phyloP scores from a whole-genome alignment of 2,888 invertebrate genomes.

The Pammene aurita region DNA sequence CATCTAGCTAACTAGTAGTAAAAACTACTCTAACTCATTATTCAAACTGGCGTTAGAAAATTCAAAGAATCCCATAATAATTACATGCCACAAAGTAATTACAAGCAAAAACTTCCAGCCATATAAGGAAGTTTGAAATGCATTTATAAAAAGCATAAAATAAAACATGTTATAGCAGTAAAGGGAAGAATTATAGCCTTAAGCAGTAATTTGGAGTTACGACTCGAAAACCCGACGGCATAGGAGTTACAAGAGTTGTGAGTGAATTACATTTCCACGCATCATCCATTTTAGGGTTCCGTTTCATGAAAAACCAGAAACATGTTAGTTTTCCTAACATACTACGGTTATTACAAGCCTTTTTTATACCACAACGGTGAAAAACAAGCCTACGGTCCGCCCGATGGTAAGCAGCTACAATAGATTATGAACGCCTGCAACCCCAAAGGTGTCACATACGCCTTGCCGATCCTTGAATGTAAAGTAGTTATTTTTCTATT shows the following conservation, averaged over 20 bases:
- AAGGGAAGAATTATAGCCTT: constrained; percentile 33
- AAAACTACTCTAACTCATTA: constrained; percentile 24
- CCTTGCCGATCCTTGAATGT: too few species aligned
- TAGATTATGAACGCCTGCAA: too few species aligned
- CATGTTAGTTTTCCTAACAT: background rate
- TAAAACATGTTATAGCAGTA: constrained; percentile 11
- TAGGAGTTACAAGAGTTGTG: constrained; percentile 42
- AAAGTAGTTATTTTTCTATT: too few species aligned
- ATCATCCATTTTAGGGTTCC: constrained; percentile 53
- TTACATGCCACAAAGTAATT: constrained; percentile 28
- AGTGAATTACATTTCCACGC: constrained; percentile 67
- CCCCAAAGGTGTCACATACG: too few species aligned
- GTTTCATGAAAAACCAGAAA: background rate
- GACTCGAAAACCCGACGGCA: constrained; percentile 50
- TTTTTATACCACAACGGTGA: too few species aligned
- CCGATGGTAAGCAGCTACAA: too few species aligned
- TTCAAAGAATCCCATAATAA: constrained; percentile 38
- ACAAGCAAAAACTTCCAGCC: constrained; percentile 24
- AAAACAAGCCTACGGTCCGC: too few species aligned
- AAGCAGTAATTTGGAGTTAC: constrained; percentile 46
- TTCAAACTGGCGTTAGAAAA: constrained; percentile 37
- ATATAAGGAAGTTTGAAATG: constrained; percentile 28
- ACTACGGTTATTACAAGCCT: too few species aligned
- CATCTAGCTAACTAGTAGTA: constrained; percentile 4
- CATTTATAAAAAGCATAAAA: constrained; percentile 28